Evolutionary conservation across 2,113 vertebrate species (phyloP), one percentile per base, ranked within the genome.

Genomic region (Entomyzon cyanotis): DNA sequence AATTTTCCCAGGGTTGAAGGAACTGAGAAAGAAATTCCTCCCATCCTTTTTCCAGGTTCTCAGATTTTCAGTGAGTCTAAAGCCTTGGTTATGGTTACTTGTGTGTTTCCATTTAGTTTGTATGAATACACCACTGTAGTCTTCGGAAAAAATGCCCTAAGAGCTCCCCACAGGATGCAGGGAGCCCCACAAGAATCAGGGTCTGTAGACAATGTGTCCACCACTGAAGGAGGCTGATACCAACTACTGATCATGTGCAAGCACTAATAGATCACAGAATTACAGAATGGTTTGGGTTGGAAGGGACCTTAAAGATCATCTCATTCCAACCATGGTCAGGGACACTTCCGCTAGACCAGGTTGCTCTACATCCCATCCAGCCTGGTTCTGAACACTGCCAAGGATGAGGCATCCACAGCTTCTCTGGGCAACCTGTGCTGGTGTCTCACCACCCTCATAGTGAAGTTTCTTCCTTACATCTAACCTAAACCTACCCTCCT

Each of bases 161-260:
- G 88, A 80, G 47, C 22, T 93, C 49, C 52, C 28, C 20, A 11
- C 0, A 1, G 56, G 47, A 27, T 1, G 0, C 5, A 63, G 41
- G 33, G n/a, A n/a, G n/a, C n/a, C n/a, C 42, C 70, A 69, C 52
- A 55, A 62, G 23, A 60, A 86, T 31, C 46, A 41, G 71, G 10
- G 16, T 77, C 35, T 77, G 33, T 47, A 30, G 17, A 10, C 73
- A 89, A 44, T 0, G 0, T 22, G 15, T 46, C 19, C 70, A 31
- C 9, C 47, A 28, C 79, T 30, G 6, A 76, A 79, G 55, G 77
- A 31, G 11, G 7, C n/a, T 60, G 74, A 53, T 49, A 41, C 8
- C 67, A 76, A 3, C 56, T 70, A 22, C 65, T 77, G 82, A 52
- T 46, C 41, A 18, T 37, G 50, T 39, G 52, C 35, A 90, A 75